phyloP scores from a whole-genome alignment of 2,113 vertebrate species.

The Daphoenositta chrysoptera region DNA sequence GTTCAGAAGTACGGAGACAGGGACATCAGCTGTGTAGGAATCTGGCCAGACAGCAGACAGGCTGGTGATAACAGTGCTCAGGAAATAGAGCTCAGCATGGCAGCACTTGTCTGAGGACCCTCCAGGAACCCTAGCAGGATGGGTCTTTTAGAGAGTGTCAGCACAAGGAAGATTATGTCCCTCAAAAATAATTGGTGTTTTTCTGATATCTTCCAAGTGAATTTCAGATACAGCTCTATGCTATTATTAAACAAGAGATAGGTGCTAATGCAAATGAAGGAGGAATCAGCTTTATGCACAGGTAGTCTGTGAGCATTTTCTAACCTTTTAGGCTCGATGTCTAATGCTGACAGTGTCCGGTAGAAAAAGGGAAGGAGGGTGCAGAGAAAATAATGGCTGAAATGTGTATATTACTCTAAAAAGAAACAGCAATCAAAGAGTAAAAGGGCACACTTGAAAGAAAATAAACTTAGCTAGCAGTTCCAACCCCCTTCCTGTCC shows the following conservation, averaged over 20 bases:
- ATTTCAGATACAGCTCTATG: not conserved
- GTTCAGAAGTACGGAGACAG: not conserved
- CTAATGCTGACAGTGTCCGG: not conserved
- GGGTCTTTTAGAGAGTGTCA: not conserved
- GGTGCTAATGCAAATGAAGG: not conserved
- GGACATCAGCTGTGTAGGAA: not conserved
- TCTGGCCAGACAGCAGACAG: not conserved
- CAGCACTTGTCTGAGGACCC: not conserved
- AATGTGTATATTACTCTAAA: not conserved
- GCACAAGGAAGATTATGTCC: not conserved
- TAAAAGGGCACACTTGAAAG: not conserved
- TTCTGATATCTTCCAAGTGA: not conserved
- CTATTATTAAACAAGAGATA: not conserved
- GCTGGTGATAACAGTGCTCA: not conserved
- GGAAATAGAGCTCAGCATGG: not conserved
- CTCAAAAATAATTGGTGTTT: constrained; percentile 3
- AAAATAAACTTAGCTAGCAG: not conserved
- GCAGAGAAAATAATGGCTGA: not conserved
- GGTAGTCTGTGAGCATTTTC: not conserved
- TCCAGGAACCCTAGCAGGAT: not conserved
- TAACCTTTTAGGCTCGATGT: not conserved
- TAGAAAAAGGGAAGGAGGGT: not conserved
- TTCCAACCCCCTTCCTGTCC: not conserved
- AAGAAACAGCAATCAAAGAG: not conserved
- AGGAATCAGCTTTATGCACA: not conserved